These are phyloP conservation scores for Lepilemur ruficaudatus DNA, from an alignment of 2,797 vertebrate species.

Conservation along the genomic window DNA sequence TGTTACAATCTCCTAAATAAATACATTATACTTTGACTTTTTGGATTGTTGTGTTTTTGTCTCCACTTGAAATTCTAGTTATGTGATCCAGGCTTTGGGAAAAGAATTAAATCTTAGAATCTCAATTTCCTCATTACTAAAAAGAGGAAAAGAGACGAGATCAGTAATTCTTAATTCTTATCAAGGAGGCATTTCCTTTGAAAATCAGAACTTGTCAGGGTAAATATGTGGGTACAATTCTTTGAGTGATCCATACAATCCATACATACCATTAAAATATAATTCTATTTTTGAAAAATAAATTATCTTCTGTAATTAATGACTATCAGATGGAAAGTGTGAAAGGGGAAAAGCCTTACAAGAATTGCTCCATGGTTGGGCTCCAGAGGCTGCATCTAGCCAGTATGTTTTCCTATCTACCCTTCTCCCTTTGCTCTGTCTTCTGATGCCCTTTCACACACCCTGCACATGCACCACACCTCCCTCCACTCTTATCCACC, in stretches of 20 bases:
- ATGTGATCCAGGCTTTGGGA: not conserved
- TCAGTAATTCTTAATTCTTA: not conserved
- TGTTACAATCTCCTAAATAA: not conserved
- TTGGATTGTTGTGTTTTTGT: not conserved
- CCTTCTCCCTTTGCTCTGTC: not conserved
- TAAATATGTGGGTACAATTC: not conserved
- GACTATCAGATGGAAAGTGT: not conserved
- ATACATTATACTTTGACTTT: not conserved
- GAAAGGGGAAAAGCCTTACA: not conserved
- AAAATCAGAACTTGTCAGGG: not conserved
- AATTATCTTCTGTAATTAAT: not conserved
- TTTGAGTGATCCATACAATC: not conserved
- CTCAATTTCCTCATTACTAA: not conserved
- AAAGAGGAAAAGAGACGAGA: not conserved
- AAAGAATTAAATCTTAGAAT: not conserved
- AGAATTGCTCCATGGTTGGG: not conserved
- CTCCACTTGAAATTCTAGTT: not conserved
- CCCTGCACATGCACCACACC: rapidly evolving
- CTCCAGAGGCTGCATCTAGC: not conserved
- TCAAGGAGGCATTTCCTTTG: not conserved
- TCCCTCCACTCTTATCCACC: not conserved
- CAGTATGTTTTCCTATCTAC: not conserved
- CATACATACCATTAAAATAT: not conserved
- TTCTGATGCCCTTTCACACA: not conserved
- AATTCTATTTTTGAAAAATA: not conserved